Conservation (phyloP, 2,888 invertebrate genomes). For the Vesta saturnalis region DNA sequence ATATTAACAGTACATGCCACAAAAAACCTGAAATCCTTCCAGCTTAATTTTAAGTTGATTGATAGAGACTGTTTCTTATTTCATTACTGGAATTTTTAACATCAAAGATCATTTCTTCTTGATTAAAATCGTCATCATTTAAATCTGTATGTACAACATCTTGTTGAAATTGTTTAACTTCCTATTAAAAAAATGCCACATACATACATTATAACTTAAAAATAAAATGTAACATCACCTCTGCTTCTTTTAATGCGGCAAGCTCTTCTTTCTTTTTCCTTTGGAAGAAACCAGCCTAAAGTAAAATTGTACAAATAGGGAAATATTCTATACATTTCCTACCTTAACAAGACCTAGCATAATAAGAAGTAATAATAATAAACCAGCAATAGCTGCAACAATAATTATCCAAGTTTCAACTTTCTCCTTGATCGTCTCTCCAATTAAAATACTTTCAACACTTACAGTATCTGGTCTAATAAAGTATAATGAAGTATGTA, state of each 20-base stretch:
- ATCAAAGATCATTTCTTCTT: slow-evolving; percentile 2
- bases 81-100: neutral
- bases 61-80: neutral
- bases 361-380: slow-evolving; percentile 59
- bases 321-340: slow-evolving; percentile 10
- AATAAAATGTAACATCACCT: no score
- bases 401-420: slow-evolving; percentile 63
- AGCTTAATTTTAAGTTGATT: no score
- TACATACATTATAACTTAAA: neutral
- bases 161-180: neutral
- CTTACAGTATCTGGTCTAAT: slow-evolving; percentile 49
- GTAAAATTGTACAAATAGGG: slow-evolving; percentile 24
- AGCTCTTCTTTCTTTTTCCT: slow-evolving; percentile 63
- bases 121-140: neutral
- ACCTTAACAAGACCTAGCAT: slow-evolving; percentile 58
- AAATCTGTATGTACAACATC: neutral
- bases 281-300: slow-evolving; percentile 64
- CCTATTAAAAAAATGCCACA: neutral
- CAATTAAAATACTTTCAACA: slow-evolving; percentile 58
- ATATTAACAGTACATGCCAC: no score
- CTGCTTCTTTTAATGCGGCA: slow-evolving; percentile 58
- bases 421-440: slow-evolving; percentile 48
- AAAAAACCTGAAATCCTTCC: no score
- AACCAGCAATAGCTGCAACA: slow-evolving; percentile 60
- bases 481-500: slow-evolving; percentile 16